Base-by-base conservation (phyloP, 2,797 vertebrate genomes). In the Amphiprion clarkii region DNA sequence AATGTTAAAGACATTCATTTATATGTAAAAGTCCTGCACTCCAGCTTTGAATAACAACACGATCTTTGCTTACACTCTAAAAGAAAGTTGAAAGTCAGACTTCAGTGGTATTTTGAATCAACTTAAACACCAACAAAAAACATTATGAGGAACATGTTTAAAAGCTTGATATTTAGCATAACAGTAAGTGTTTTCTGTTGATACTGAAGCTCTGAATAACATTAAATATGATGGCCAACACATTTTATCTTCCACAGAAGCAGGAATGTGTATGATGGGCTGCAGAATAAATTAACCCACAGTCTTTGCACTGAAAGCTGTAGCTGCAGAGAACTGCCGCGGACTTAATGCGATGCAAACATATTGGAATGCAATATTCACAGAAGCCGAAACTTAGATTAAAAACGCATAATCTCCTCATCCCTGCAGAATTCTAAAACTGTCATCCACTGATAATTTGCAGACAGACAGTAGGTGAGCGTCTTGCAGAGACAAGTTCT, bases 391-490 rank as follows among this genome's bases (percentile, higher is more conserved):
- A 49, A 59, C n/a, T 72, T 25, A 29, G 25, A 71, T 46, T 33
- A 65, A 1, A 23, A 39, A 21, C n/a, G 60, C 48, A 14, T 76
- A 65, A 88, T 81, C 76, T 81, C 60, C 3, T 63, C 65, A 40
- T 81, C 60, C 67, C 73, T 27, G 76, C 59, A 66, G 76, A 82
- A 77, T 85, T 82, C 36, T 58, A 68, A 82, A 75, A 63, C 54
- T 70, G 72, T 77, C 80, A 67, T 12, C 56, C 23, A 0, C 48
- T 81, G 65, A 75, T 78, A 74, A 80, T 76, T 69, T 78, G 64
- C 69, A 76, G 83, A 72, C 42, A 55, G 74, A 58, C 74, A 51
- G 57, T 1, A 21, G 62, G 61, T 25, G 57, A 63, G 68, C 8
- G 58, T 54, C 63, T n/a, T 42, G 79, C 81, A 67, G 68, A 80